A percentile compares a stretch with the other conserved stretches of the same genome.
phyloP scores from a whole-genome alignment of 2,113 vertebrate species.

The Salvelinus sp. region DNA sequence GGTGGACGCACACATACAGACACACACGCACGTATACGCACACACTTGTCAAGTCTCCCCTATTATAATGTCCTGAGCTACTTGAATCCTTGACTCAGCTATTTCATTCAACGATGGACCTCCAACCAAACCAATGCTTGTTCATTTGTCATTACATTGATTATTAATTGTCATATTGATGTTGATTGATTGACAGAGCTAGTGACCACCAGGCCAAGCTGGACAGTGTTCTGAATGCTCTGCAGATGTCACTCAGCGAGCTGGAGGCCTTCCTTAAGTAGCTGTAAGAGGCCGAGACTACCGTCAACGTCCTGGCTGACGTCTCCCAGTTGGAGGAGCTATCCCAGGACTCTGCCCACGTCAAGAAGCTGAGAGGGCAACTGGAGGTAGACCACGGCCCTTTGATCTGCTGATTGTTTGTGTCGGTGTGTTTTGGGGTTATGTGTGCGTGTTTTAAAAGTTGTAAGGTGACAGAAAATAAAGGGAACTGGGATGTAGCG shows the following conservation, averaged over 20 bases:
- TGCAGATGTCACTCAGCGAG: slow-evolving; percentile 85
- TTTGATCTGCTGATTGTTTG: not conserved
- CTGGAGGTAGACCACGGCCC: slow-evolving; percentile 78
- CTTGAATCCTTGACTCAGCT: no score
- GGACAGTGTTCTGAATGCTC: slow-evolving; percentile 82
- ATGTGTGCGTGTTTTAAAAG: no score
- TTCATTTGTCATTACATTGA: no score
- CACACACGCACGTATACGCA: not conserved
- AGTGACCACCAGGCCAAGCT: slow-evolving; percentile 80
- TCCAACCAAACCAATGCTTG: no score
- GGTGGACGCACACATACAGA: slow-evolving; percentile 68
- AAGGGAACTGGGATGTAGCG: no score
- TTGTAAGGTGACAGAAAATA: no score
- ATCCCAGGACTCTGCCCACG: slow-evolving; percentile 75
- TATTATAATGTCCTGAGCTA: no score
- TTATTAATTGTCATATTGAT: not conserved
- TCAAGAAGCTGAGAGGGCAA: slow-evolving; percentile 82
- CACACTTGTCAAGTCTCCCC: not conserved
- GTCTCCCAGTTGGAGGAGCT: slow-evolving; percentile 85
- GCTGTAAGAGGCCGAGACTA: slow-evolving; percentile 93
- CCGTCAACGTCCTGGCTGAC: slow-evolving; percentile 84
- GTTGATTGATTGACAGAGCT: slow-evolving; percentile 67
- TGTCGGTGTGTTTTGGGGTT: no score
- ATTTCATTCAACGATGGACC: no score
- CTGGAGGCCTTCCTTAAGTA: slow-evolving; percentile 91